Evolutionary conservation across 1,140 invertebrate genomes (phyloP), one percentile per base, ranked within the genome.

Genomic region (Phortica variegata): DNA sequence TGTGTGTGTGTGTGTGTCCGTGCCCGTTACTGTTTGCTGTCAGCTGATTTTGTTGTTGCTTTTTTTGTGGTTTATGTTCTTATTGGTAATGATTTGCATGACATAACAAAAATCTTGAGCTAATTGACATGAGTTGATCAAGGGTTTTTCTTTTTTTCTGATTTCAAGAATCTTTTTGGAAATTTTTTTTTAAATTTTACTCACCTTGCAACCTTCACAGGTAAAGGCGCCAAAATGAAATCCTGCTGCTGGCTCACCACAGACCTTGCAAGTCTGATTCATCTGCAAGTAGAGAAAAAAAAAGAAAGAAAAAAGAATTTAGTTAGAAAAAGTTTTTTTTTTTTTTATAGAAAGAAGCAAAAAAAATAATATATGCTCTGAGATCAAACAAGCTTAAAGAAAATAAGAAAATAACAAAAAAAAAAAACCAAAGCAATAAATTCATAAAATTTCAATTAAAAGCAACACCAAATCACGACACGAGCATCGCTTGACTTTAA

Each of bases 191-290:
- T 15, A 34, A 10, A 26, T 31, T 17, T 26, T 61, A 72, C 71
- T 76, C 42, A 92, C 90, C 87, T 92, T 93, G 74, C 90, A 93
- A 44, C 91, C 91, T 79, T 93, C 91, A 78, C 91, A 93, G 10
- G 91, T 93, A 66, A 93, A 91, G 33, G 90, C 91, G 29, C 91
- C 91, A 73, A 92, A 93, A 79, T 93, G 89, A 77, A 90, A 93
- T 43, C 90, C 90, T 46, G 89, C 89, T 34, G 90, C 90, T 38
- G 87, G 87, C 73, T 92, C 89, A 32, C 86, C 85, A 77, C 90
- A 93, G 46, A 93, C 90, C 78, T 86, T 86, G 77, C 88, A 90
- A 76, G 83, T 81, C 78, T 89, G 87, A 79, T 89, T 89, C 86
- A 88, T 88, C 85, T 87, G 81, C 10, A 49, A 83, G 79, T 29